Evolutionary conservation across 1,140 invertebrate genomes (phyloP), one percentile per base, ranked within the genome.

Genomic region (Rhagoletis pomonella): DNA sequence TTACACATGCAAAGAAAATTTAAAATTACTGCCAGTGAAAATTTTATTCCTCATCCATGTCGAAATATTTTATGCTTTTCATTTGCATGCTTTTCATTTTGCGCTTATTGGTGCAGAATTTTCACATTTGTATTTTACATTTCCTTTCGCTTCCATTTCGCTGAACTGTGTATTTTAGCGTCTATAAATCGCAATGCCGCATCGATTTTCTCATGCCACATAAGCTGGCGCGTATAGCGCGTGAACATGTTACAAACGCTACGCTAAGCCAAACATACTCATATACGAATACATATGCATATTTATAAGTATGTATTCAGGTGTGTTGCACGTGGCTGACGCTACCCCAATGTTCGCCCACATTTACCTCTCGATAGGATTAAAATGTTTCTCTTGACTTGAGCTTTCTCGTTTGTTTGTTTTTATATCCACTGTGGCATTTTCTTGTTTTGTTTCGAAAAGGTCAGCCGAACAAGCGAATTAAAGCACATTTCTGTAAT

Each of bases 121-220:
- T 55, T 55, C 47, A 7, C 17, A 29, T 81, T 81, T n/a, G n/a
- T 55, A 29, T 81, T 62, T 50, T 55, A 42, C 12, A 39, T 29
- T 67, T 47, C 17, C 10, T 19, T 81, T 81, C 29, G 67, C 44
- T 73, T 73, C 67, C 67, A 55, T 81, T 81, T 50, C 19, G 47
- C 73, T 81, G 73, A 81, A 55, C 19, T n/a, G 73, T 42, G 73
- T 17, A 58, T 55, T 81, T 81, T 81, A 9, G 73, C 73, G 73
- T 58, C 12, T 19, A 19, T 55, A 81, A 55, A 55, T 81, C 42
- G 14, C 73, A 55, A 81, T 81, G 73, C 73, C 73, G 3, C 73
- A 81, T 81, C 73, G 73, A 81, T 81, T 81, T 81, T 81, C 73
- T 81, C 73, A 81, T 81, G 47, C 73, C 73, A 81, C 47, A 55